These are phyloP conservation scores for Hedya salicella DNA, from an alignment of 2,888 invertebrate genomes.

Conservation along the genomic window DNA sequence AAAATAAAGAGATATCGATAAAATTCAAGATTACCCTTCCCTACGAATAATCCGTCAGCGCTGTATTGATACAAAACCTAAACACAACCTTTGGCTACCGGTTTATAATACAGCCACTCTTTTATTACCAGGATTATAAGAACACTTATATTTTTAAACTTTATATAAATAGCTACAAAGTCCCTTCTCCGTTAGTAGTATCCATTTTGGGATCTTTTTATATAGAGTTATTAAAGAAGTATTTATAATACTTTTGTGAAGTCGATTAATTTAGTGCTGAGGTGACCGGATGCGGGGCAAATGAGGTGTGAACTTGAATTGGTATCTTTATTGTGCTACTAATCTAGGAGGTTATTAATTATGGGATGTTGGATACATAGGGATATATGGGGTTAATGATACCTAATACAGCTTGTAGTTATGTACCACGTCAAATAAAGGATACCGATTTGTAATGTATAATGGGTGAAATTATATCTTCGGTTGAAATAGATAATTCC, in stretches of 20 bases:
- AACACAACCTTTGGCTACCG: constrained; percentile 80
- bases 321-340: constrained; percentile 27
- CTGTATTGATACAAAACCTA: constrained; percentile 70
- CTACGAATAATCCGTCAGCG: constrained; percentile 63
- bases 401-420: not conserved
- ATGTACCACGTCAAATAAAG: not conserved
- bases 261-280: constrained; percentile 62
- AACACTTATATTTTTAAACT: constrained; percentile 42
- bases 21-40: constrained; percentile 48
- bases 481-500: too few species aligned
- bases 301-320: constrained; percentile 42
- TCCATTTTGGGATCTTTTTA: constrained; percentile 48
- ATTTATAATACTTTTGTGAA: constrained; percentile 69
- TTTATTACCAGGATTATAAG: constrained; percentile 70
- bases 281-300: constrained; percentile 36
- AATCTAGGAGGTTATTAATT: constrained; percentile 36
- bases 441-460: not conserved
- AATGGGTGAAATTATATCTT: too few species aligned
- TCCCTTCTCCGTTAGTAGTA: constrained; percentile 8
- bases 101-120: constrained; percentile 62
- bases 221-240: constrained; percentile 72
- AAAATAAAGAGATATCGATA: constrained; percentile 44
- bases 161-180: constrained; percentile 46
- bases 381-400: constrained; percentile 16
- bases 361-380: constrained; percentile 8